Evolutionary conservation across 2,888 invertebrate genomes (phyloP).

Genomic region (Prenolepis imparis): DNA sequence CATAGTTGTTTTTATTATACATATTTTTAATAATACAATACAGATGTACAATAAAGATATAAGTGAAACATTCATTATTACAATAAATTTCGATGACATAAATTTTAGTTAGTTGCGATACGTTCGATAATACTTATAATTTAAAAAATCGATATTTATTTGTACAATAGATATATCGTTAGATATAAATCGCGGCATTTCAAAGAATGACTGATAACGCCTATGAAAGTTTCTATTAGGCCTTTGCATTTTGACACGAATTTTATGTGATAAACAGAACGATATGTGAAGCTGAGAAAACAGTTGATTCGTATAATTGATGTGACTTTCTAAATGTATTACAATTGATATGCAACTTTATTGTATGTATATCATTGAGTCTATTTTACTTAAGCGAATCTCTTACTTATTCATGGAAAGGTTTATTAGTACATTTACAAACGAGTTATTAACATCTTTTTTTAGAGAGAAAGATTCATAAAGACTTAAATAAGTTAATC

Average conservation of each 20-base stretch:
- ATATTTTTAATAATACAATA: conserved; percentile 31
- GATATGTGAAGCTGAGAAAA: conserved; percentile 5
- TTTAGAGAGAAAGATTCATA: neutral
- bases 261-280: neutral
- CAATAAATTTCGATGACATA: neutral
- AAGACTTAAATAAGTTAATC: neutral
- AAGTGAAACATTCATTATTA: conserved; percentile 33
- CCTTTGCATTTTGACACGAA: neutral
- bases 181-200: neutral
- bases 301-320: neutral
- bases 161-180: neutral
- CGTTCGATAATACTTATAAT: conserved; percentile 5
- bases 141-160: neutral
- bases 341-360: conserved; percentile 5
- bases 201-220: neutral
- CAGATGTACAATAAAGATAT: conserved; percentile 19
- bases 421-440: neutral
- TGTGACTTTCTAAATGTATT: conserved; percentile 15
- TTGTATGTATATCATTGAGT: neutral
- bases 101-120: neutral
- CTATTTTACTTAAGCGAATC: neutral
- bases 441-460: neutral
- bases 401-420: conserved; percentile 11
- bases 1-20: conserved; percentile 27
- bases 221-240: conserved; percentile 20